Evolutionary conservation across 2,797 vertebrate species (phyloP).

Genomic region (Iguana delicatissima): DNA sequence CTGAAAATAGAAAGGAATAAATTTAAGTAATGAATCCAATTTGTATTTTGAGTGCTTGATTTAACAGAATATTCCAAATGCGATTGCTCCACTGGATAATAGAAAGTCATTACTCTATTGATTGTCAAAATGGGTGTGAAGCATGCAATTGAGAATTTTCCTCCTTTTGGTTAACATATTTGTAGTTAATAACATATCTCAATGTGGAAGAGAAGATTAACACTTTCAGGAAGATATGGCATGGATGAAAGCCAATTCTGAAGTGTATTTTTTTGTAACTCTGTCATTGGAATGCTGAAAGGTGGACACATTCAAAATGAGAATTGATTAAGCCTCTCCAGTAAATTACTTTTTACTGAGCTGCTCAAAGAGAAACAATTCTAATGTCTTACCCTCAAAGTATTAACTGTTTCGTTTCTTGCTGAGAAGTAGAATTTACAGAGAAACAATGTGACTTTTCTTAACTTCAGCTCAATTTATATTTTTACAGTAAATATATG

Average conservation of each 20-base stretch:
- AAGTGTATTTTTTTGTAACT: constrained; percentile 33
- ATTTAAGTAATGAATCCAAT: background rate
- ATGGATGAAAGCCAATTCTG: constrained; percentile 38
- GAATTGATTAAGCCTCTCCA: constrained; percentile 63
- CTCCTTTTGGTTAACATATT: constrained; percentile 34
- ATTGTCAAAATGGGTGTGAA: constrained; percentile 1
- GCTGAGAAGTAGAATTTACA: background rate
- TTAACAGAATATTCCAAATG: background rate
- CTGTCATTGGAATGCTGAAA: constrained; percentile 48
- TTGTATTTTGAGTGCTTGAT: background rate
- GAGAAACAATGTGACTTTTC: background rate
- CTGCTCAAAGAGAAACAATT: constrained; percentile 45
- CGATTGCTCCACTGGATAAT: no score
- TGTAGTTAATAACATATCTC: constrained; percentile 12
- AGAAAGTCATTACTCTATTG: background rate
- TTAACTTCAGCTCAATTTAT: no score
- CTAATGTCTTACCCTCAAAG: constrained; percentile 45
- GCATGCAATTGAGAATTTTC: constrained; percentile 10
- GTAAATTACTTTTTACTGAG: constrained; percentile 62
- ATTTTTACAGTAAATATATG: no score
- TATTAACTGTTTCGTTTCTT: constrained; percentile 12
- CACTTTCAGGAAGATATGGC: constrained; percentile 46
- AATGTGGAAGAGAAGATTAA: constrained; percentile 46
- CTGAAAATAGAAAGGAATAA: background rate
- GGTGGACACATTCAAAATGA: constrained; percentile 52